phyloP scores from a whole-genome alignment of 2,797 vertebrate species.

The Babyrousa celebensis region DNA sequence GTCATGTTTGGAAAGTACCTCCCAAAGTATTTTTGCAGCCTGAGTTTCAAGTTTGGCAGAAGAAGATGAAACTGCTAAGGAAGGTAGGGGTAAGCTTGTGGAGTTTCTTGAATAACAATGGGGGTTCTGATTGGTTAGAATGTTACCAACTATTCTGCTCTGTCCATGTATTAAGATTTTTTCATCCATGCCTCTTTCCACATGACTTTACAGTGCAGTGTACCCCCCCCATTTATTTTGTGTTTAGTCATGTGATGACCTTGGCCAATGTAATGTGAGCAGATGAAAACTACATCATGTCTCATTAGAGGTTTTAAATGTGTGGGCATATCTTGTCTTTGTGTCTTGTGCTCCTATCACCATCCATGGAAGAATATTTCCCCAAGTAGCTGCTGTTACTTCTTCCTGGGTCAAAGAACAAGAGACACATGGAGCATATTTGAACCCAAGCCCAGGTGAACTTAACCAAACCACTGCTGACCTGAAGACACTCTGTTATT shows the following conservation, averaged over 20 bases:
- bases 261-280: not conserved
- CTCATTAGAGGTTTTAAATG: not conserved
- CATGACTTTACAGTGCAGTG: not conserved
- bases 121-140: not conserved
- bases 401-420: not conserved
- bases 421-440: not conserved
- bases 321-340: not conserved
- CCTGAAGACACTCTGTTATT: not conserved
- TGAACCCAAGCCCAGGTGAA: not conserved
- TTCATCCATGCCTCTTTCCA: not conserved
- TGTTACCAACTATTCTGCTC: not conserved
- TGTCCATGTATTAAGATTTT: not conserved
- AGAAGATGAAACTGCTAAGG: not conserved
- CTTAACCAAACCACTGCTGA: not conserved
- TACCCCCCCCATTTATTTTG: not conserved
- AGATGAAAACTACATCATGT: not conserved
- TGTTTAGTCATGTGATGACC: not conserved
- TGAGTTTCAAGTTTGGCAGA: not conserved
- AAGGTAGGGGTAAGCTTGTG: not conserved
- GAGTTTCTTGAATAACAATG: not conserved
- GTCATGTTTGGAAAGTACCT: not conserved
- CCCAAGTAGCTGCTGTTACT: not conserved
- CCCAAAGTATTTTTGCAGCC: not conserved
- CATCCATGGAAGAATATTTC: not conserved
- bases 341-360: not conserved